Conservation (phyloP, 2,113 vertebrate genomes). For the Spheniscus mendiculus region DNA sequence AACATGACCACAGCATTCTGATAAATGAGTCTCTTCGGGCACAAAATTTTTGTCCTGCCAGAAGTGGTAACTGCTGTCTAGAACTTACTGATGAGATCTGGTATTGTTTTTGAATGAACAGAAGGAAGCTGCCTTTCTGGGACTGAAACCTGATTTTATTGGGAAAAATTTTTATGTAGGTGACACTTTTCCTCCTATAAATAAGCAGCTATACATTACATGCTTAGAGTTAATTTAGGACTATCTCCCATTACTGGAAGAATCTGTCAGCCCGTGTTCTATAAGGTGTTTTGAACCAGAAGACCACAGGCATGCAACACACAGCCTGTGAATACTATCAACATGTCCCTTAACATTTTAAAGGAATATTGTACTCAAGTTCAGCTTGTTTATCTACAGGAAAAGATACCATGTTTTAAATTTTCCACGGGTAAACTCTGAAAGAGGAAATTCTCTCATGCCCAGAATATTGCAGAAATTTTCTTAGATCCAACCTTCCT, state of each 20-base stretch:
- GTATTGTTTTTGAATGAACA: background rate
- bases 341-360: constrained; percentile 19
- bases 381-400: constrained; percentile 45
- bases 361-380: constrained; percentile 1
- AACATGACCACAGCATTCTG: background rate
- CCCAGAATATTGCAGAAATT: constrained; percentile 5
- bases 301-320: constrained; percentile 3
- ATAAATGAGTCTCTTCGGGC: background rate
- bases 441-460: constrained; percentile 9
- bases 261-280: background rate
- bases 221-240: background rate
- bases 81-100: background rate
- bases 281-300: background rate
- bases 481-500: background rate
- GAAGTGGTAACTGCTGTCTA: background rate
- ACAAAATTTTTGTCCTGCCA: background rate
- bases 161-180: background rate
- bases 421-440: constrained; percentile 33
- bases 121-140: background rate
- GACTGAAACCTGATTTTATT: background rate
- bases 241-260: background rate
- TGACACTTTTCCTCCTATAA: background rate
- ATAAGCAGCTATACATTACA: background rate
- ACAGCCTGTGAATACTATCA: background rate
- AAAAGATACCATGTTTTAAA: background rate